phyloP scores from a whole-genome alignment of 2,888 invertebrate species.

The Ophion costatus region DNA sequence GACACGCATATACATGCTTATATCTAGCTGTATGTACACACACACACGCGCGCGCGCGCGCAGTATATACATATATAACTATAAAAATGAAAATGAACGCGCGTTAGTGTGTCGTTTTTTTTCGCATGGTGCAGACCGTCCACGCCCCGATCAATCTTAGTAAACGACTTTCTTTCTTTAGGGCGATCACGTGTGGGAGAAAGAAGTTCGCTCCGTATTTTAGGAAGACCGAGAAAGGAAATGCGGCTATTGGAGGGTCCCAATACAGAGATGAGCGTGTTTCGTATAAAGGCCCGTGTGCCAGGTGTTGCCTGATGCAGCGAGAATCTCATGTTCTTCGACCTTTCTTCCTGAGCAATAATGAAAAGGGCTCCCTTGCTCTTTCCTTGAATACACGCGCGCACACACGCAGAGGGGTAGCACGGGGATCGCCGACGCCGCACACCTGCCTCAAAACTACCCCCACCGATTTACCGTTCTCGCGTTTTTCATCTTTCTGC shows the following conservation, averaged over 20 bases:
- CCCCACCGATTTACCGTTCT: slow-evolving; percentile 57
- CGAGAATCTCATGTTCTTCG: slow-evolving; percentile 53
- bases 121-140: not conserved
- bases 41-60: no score
- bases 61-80: not conserved
- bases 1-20: not conserved
- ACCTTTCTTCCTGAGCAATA: slow-evolving; percentile 63
- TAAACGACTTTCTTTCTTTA: not conserved
- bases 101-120: not conserved
- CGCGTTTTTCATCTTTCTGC: slow-evolving; percentile 21
- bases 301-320: slow-evolving; percentile 67
- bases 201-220: slow-evolving; percentile 33
- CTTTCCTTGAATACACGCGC: not conserved
- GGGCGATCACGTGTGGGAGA: not conserved
- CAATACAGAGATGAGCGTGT: slow-evolving; percentile 5
- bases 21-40: not conserved
- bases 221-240: slow-evolving; percentile 26
- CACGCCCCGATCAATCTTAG: not conserved
- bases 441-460: slow-evolving; percentile 68
- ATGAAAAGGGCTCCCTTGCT: slow-evolving; percentile 56
- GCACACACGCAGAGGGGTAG: slow-evolving; percentile 4
- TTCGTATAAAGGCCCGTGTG: slow-evolving; percentile 38
- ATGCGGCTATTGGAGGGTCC: slow-evolving; percentile 3
- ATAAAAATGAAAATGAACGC: slow-evolving; percentile 8
- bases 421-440: slow-evolving; percentile 58